Base-by-base conservation (phyloP, 2,797 vertebrate genomes). In the Rhabdomys pumilio region DNA sequence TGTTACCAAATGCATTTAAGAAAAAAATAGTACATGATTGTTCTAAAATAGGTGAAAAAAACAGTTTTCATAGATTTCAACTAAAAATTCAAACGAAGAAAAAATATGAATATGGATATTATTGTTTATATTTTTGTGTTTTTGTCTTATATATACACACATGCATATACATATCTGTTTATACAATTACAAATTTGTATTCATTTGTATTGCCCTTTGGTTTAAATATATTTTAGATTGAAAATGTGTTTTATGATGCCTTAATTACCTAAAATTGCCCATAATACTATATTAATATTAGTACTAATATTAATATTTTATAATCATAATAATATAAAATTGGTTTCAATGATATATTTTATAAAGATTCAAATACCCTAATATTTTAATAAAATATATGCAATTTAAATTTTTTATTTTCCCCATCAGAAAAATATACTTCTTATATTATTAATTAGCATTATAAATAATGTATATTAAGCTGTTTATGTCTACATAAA, bases 21-120 rank as follows among this genome's bases (percentile, higher is more conserved):
- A 26, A 50, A 77, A 29, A 90, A 38, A 3, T 90, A 75, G 15
- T 0, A 61, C 13, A 15, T 29, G 0, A 15, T 84, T 73, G 79
- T 87, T 94, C n/a, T 77, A 92, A 67, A 72, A 47, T 83, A 67
- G 34, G 59, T 61, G 0, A 72, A 88, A 91, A 26, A 44, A 53
- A 31, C 3, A 15, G 2, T 73, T 94, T 93, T 72, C 59, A 59
- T 31, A 57, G 13, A 57, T 57, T 72, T 63, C 3, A 76, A 76
- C 0, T 53, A 47, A 61, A 93, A 72, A 69, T 87, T 82, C 2
- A 53, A 88, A 57, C 47, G 59, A 87, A 72, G 10, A 31, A 83
- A 90, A 90, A 73, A 47, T 2, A 5, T 67, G 73, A 89, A 87
- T 55, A 2, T 2, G 41, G 13, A 44, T 94, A 72, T 73, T 22